These are phyloP conservation scores for Drosophila fuyamai DNA, from an alignment of 1,140 invertebrate species.

Conservation along the genomic window DNA sequence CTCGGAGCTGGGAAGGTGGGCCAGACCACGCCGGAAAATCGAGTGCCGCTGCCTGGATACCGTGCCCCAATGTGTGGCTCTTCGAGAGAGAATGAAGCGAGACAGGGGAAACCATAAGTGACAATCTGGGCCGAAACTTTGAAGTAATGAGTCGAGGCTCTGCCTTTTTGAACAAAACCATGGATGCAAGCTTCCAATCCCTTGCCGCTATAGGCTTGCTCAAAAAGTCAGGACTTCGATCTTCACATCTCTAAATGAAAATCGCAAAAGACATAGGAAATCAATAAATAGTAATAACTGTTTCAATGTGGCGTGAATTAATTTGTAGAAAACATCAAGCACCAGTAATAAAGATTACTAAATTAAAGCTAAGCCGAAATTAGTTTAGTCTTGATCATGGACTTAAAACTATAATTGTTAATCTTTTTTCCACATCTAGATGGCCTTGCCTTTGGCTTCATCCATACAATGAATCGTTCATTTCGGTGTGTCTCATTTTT, in stretches of 20 bases:
- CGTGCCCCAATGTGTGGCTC: background rate
- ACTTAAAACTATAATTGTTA: no score
- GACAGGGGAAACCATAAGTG: background rate
- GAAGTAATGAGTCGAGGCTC: background rate
- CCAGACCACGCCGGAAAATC: background rate
- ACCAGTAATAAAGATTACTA: background rate
- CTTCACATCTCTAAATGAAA: background rate
- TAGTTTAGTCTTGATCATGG: no score
- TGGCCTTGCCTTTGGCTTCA: background rate
- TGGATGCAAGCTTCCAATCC: background rate
- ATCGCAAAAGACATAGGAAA: background rate
- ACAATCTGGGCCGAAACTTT: background rate
- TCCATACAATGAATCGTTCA: background rate
- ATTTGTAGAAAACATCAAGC: background rate
- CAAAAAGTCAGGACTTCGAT: background rate
- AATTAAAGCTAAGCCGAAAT: no score
- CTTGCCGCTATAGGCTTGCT: slow-evolving; percentile 1
- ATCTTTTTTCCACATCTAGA: background rate
- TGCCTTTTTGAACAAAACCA: background rate
- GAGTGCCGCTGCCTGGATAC: slow-evolving; percentile 21
- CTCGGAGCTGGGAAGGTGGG: slow-evolving; percentile 8
- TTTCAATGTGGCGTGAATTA: background rate
- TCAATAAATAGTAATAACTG: background rate
- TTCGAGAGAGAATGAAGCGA: background rate
- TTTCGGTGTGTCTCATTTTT: slow-evolving; percentile 23